phyloP scores from a whole-genome alignment of 2,113 vertebrate species.

The Tupaia tana region DNA sequence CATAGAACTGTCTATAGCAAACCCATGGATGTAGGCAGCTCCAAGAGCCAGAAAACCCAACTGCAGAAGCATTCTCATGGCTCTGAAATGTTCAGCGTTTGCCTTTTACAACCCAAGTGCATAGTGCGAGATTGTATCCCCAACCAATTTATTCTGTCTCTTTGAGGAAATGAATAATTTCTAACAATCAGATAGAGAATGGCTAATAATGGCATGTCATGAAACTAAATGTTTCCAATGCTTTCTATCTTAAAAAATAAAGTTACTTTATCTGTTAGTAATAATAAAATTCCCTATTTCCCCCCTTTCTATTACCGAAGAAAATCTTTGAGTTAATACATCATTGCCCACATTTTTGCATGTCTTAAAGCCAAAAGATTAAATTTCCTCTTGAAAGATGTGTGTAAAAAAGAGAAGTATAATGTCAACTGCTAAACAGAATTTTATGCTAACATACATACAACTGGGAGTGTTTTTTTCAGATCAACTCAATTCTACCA shows the following conservation, averaged over 20 bases:
- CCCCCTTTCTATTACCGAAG: slow-evolving; percentile 41
- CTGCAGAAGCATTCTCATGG: slow-evolving; percentile 71
- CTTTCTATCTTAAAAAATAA: slow-evolving; percentile 43
- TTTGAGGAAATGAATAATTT: slow-evolving; percentile 81
- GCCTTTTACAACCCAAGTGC: slow-evolving; percentile 44
- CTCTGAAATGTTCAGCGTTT: not conserved
- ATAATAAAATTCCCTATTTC: slow-evolving; percentile 54
- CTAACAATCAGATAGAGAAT: slow-evolving; percentile 76
- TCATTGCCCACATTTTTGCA: slow-evolving; percentile 41
- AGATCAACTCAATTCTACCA: not conserved
- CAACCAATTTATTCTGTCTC: slow-evolving; percentile 81
- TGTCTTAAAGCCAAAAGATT: slow-evolving; percentile 49
- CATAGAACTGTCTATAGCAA: not conserved
- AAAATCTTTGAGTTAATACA: slow-evolving; percentile 37
- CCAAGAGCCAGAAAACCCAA: slow-evolving; percentile 70
- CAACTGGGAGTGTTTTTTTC: slow-evolving; percentile 17
- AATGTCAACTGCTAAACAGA: not conserved
- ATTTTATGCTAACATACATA: not conserved
- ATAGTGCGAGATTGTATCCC: slow-evolving; percentile 15
- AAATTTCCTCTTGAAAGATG: slow-evolving; percentile 52
- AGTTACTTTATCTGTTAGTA: slow-evolving; percentile 64
- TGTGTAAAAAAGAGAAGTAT: slow-evolving; percentile 27
- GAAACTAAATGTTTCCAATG: slow-evolving; percentile 81
- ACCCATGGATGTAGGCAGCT: not conserved
- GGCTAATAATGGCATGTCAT: slow-evolving; percentile 24